Base-by-base conservation (phyloP, 2,888 invertebrate genomes). In the Ectemnius lituratus region DNA sequence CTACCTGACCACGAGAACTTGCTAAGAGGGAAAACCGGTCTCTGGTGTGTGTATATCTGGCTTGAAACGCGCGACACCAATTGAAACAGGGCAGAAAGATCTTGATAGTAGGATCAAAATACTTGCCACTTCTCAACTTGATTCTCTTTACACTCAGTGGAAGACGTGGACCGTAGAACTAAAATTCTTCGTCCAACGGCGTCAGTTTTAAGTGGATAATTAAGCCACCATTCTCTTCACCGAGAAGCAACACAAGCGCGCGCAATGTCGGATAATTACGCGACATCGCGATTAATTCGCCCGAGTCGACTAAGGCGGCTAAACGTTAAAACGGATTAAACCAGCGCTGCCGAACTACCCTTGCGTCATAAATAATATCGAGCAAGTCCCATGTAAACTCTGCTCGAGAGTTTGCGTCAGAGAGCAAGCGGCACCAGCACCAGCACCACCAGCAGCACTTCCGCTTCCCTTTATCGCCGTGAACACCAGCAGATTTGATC, bases 401-500 rank as follows among this genome's bases (percentile, higher is more conserved):
- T 5, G 37, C 27, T 37, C n/a, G 37, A 4, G 52, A 52, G 46
- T 56, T 49, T 65, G 52, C 16, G 37, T 11, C 37, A 8, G 37
- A 6, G 37, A 6, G 37, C 37, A 37, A 37, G 37, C 37, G 37
- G 37, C 8, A 14, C 16, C 14, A 52, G 52, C 52, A 5, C 52
- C n/a, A n/a, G n/a, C n/a, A 20, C 20, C 20, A 47, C 47, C 47
- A 14, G 52, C 14, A 52, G 52, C 52, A 5, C 52, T 52, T 13
- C 52, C 52, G 52, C 37, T 6, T 37, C 37, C 37, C 37, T 37
- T 37, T 37, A 37, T 37, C 37, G 37, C 8, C 37, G 5, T 37
- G 8, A 37, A 11, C 37, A 11, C 37, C 60, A 49, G 61, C 11
- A 67, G 46, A 70, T 70, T 70, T 67, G 59, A 67, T 60, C 59